Percentiles rank a stretch among this genome's conserved stretches.
phyloP scores from a whole-genome alignment of 1,140 invertebrate species.

The Dolichoris vasculosae region DNA sequence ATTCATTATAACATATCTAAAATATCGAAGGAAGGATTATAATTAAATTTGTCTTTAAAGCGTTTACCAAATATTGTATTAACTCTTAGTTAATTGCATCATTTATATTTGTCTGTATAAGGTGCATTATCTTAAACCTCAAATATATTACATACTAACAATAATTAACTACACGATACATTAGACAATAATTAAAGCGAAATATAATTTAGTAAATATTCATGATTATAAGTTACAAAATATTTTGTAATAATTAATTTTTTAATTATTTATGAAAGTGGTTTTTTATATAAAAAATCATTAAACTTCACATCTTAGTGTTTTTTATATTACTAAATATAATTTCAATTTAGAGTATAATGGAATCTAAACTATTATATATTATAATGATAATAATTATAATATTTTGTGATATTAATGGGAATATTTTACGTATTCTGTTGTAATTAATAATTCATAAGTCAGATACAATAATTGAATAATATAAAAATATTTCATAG shows the following conservation, averaged over 20 bases:
- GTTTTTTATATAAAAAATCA: not conserved
- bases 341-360: too few relatives aligned
- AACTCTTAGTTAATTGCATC: slow-evolving; percentile 15
- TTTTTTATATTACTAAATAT: too few relatives aligned
- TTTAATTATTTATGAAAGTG: not conserved
- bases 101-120: slow-evolving; percentile 6
- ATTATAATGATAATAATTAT: too few relatives aligned
- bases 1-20: too few relatives aligned
- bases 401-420: too few relatives aligned
- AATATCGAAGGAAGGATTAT: not conserved
- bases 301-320: too few relatives aligned
- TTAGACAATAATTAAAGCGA: slow-evolving; percentile 4
- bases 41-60: slow-evolving; percentile 3
- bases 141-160: not conserved
- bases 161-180: slow-evolving; percentile 13
- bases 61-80: not conserved
- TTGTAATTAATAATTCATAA: too few relatives aligned
- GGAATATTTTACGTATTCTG: too few relatives aligned
- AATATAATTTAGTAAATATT: not conserved
- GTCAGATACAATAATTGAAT: too few relatives aligned
- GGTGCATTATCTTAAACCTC: not conserved
- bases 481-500: too few relatives aligned
- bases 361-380: too few relatives aligned
- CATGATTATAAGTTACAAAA: not conserved
- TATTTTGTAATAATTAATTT: not conserved